Evolutionary conservation across 2,797 vertebrate species (phyloP).

Genomic region (Sciaenops ocellatus): DNA sequence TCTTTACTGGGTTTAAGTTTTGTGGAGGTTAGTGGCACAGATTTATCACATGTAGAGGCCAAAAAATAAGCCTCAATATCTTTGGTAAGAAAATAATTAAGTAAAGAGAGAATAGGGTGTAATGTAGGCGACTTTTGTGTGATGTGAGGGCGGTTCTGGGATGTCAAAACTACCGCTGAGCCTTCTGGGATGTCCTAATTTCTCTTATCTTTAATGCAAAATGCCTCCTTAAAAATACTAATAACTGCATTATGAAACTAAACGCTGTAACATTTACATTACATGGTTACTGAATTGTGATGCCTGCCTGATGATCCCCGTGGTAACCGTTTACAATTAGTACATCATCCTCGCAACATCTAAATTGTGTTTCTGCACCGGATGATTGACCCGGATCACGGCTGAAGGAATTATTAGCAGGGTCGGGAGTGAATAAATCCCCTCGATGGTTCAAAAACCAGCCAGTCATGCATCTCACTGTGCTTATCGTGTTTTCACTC

Average conservation of each 20-base stretch:
- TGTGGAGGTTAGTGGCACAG: not conserved
- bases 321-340: slow-evolving; percentile 37
- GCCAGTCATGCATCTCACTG: slow-evolving; percentile 36
- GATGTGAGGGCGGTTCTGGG: not conserved
- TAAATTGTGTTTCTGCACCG: slow-evolving; percentile 20
- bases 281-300: slow-evolving; percentile 23
- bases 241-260: slow-evolving; percentile 39
- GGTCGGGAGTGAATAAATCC: slow-evolving; percentile 12
- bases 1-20: not conserved
- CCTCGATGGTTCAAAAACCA: slow-evolving; percentile 28
- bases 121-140: not conserved
- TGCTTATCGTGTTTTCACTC: slow-evolving; percentile 34
- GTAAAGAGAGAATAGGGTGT: not conserved
- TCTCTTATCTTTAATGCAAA: slow-evolving; percentile 30
- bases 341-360: slow-evolving; percentile 31
- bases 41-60: not conserved
- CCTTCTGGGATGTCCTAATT: slow-evolving; percentile 27
- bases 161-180: slow-evolving; percentile 10
- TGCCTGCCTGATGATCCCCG: slow-evolving; percentile 46
- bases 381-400: slow-evolving; percentile 40
- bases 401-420: slow-evolving; percentile 26
- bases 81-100: not conserved
- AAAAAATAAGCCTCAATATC: not conserved
- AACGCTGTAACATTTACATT: slow-evolving; percentile 50
- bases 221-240: slow-evolving; percentile 40